These are phyloP conservation scores for Scarus forsteni DNA, from an alignment of 2,797 vertebrate genomes.

Conservation along the genomic window DNA sequence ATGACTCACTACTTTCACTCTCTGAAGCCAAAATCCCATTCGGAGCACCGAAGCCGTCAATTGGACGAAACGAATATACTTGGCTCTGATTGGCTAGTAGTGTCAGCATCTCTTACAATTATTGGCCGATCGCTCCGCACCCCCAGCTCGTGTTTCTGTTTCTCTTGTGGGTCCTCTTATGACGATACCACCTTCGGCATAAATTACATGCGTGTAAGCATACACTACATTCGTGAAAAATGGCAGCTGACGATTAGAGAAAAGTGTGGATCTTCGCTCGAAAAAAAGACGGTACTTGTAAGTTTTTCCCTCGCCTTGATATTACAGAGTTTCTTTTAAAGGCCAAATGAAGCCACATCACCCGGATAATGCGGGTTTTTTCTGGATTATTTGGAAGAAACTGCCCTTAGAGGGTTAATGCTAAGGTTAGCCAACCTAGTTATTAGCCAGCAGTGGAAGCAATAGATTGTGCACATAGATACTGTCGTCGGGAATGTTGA, in stretches of 20 bases:
- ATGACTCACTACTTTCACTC: constrained; percentile 13
- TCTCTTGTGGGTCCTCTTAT: background rate
- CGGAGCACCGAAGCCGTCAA: constrained; percentile 5
- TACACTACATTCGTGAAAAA: constrained; percentile 79
- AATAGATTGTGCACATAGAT: too few species aligned
- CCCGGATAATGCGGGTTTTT: constrained; percentile 11
- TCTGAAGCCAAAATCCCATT: constrained; percentile 14
- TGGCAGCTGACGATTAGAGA: constrained; percentile 81
- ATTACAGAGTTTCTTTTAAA: constrained; percentile 10
- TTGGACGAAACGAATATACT: constrained; percentile 44
- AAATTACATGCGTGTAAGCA: constrained; percentile 75
- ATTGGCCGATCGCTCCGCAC: constrained; percentile 47
- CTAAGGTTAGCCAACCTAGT: constrained; percentile 73
- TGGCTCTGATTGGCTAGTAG: constrained; percentile 30
- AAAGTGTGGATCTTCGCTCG: constrained; percentile 74
- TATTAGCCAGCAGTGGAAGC: constrained; percentile 69
- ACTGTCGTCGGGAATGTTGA: too few species aligned
- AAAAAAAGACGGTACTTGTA: constrained; percentile 67
- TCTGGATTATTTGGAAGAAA: constrained; percentile 32
- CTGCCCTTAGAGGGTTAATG: constrained; percentile 61
- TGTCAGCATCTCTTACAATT: background rate
- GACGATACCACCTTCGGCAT: constrained; percentile 61
- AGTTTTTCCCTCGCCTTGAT: constrained; percentile 53
- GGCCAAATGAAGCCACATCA: constrained; percentile 1
- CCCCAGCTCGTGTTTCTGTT: background rate